Evolutionary conservation across 1,140 invertebrate genomes (phyloP).

Genomic region (Eulimnadia texana): DNA sequence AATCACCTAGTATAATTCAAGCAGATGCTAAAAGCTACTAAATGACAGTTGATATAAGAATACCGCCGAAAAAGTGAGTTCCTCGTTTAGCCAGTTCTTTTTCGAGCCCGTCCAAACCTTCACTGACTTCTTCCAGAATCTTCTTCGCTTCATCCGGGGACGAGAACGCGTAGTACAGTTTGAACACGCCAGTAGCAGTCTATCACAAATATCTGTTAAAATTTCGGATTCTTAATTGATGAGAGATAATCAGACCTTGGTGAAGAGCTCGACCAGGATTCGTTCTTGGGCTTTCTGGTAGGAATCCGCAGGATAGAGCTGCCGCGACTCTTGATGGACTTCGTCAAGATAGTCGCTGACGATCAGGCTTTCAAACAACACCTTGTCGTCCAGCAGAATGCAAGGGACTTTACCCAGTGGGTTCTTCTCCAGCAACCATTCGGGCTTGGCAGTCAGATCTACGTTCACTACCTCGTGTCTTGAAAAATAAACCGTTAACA

Average conservation of each 20-base stretch:
- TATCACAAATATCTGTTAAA: neutral
- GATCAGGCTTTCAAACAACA: conserved; percentile 59
- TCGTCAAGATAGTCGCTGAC: conserved; percentile 75
- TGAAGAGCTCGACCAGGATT: conserved; percentile 56
- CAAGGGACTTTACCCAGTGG: conserved; percentile 66
- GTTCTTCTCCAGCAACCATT: conserved; percentile 59
- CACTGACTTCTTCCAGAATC: conserved; percentile 30
- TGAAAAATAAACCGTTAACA: neutral
- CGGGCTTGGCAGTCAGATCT: conserved; percentile 65
- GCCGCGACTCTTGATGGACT: conserved; percentile 44
- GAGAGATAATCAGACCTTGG: conserved; percentile 16
- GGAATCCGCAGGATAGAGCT: conserved; percentile 53
- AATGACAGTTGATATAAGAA: neutral
- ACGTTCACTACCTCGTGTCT: conserved; percentile 67
- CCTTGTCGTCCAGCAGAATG: conserved; percentile 50
- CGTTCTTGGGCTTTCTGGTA: conserved; percentile 60
- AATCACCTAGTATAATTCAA: conserved; percentile 22
- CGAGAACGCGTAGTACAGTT: neutral
- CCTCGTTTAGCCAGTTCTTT: conserved; percentile 44
- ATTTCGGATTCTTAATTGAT: neutral
- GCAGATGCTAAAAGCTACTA: neutral
- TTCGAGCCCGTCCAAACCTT: conserved; percentile 46
- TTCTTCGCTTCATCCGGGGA: conserved; percentile 8
- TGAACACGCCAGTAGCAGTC: neutral
- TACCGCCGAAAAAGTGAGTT: conserved; percentile 50